These are phyloP conservation scores for Gorsachius magnificus DNA, from an alignment of 2,797 vertebrate genomes.

Conservation along the genomic window DNA sequence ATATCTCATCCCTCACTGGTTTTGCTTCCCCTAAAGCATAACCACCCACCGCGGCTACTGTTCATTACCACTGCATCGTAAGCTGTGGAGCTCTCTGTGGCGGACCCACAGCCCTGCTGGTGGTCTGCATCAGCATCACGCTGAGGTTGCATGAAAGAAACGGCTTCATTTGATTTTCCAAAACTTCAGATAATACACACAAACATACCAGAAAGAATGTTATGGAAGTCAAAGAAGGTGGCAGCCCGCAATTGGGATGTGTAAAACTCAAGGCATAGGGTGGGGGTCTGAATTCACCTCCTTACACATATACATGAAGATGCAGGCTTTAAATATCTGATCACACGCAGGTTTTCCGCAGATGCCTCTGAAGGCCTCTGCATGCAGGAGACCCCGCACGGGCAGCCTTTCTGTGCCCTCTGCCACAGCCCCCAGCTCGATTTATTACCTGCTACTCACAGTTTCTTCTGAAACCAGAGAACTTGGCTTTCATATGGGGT, in stretches of 20 bases:
- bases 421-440: neutral
- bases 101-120: no score
- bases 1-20: neutral
- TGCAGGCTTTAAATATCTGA: neutral
- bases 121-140: fast-evolving
- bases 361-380: neutral
- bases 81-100: neutral
- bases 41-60: no score
- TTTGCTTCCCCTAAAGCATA: neutral
- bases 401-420: neutral
- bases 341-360: neutral
- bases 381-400: fast-evolving
- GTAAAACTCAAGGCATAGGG: neutral
- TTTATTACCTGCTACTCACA: neutral
- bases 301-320: neutral
- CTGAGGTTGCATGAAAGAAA: neutral
- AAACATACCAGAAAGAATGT: neutral
- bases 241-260: neutral
- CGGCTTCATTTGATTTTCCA: neutral
- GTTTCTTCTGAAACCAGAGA: neutral
- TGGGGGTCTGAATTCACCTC: neutral
- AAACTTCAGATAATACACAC: neutral
- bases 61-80: fast-evolving
- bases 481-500: neutral
- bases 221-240: neutral